Conservation (phyloP, 2,113 vertebrate genomes). For the Chlorodrepanis virens region DNA sequence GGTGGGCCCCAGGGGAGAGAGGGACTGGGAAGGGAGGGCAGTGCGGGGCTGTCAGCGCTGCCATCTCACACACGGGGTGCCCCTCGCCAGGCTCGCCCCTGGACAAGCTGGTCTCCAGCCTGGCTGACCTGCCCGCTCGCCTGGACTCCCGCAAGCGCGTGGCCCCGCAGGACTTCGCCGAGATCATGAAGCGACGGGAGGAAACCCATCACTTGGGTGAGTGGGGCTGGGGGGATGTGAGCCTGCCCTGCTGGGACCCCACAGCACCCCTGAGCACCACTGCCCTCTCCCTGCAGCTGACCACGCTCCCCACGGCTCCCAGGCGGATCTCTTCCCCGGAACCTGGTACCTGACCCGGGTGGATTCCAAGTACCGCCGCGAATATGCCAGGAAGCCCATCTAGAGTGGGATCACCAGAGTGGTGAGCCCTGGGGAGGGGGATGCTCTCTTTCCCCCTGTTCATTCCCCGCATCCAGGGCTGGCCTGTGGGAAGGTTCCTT, state of each 20-base stretch:
- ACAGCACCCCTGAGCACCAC: neutral
- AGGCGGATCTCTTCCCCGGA: conserved; percentile 72
- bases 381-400: conserved; percentile 63
- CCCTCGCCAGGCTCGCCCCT: conserved; percentile 54
- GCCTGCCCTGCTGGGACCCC: rapidly evolving
- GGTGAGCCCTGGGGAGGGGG: neutral
- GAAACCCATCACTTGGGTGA: conserved; percentile 75
- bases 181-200: conserved; percentile 74
- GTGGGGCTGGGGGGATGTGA: rapidly evolving
- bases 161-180: conserved; percentile 65
- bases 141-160: conserved; percentile 66
- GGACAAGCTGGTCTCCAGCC: conserved; percentile 73
- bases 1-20: conserved; percentile 6
- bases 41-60: rapidly evolving
- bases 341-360: conserved; percentile 77
- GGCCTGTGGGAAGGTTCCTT: neutral
- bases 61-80: rapidly evolving
- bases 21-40: neutral
- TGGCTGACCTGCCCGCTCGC: conserved; percentile 68
- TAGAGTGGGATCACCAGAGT: neutral
- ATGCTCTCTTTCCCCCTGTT: neutral
- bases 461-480: rapidly evolving
- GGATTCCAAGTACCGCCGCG: conserved; percentile 70
- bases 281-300: conserved; percentile 47
- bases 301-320: conserved; percentile 70